Evolutionary conservation across 2,888 invertebrate genomes (phyloP).

Genomic region (Lithophane semibrunnea): DNA sequence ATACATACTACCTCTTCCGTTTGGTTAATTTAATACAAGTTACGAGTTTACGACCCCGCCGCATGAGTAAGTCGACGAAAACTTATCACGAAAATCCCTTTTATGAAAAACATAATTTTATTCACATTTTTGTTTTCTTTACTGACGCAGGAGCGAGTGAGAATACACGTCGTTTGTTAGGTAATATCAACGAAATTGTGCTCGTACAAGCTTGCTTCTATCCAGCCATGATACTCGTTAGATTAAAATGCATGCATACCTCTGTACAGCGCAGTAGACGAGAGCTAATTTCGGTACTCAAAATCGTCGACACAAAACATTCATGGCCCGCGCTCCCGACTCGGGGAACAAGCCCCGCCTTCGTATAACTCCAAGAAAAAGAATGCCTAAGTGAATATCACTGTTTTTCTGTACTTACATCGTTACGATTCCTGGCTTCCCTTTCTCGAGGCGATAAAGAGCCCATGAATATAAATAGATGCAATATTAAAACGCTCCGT

Average conservation of each 20-base stretch:
- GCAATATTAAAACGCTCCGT: conserved; percentile 87
- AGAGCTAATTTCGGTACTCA: conserved; percentile 66
- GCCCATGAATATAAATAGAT: conserved; percentile 88
- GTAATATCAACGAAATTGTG: conserved; percentile 55
- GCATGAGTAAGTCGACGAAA: conserved; percentile 37
- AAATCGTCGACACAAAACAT: conserved; percentile 67
- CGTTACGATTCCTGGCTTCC: conserved; percentile 82
- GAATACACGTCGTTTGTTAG: conserved; percentile 52
- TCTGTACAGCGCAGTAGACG: conserved; percentile 47
- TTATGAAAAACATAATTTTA: conserved; percentile 57
- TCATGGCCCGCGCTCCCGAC: conserved; percentile 39
- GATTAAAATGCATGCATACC: conserved; percentile 63
- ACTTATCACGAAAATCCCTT: conserved; percentile 60
- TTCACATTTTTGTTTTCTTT: conserved; percentile 58
- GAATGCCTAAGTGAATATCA: conserved; percentile 85
- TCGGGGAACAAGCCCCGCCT: conserved; percentile 53
- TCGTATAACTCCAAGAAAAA: conserved; percentile 73
- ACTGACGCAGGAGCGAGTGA: conserved; percentile 20
- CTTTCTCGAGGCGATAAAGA: conserved; percentile 79
- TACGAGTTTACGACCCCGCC: conserved; percentile 48
- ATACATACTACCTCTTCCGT: conserved; percentile 64
- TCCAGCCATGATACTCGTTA: conserved; percentile 55
- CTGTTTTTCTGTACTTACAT: conserved; percentile 81
- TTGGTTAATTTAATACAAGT: conserved; percentile 63
- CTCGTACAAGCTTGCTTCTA: conserved; percentile 40